These are phyloP conservation scores for Aphidius gifuensis DNA, from an alignment of 1,140 invertebrate species.

Conservation along the genomic window DNA sequence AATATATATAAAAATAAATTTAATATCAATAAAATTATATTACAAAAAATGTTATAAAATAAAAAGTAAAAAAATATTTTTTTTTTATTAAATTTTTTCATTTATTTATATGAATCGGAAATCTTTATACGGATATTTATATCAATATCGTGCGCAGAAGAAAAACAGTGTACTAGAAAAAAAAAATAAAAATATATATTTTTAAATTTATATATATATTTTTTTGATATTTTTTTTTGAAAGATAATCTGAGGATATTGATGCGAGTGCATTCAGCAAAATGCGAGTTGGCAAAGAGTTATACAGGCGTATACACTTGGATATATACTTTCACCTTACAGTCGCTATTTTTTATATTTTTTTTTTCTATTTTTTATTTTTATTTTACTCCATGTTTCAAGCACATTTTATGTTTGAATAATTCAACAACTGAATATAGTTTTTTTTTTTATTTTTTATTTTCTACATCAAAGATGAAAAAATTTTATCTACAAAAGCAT, in stretches of 20 bases:
- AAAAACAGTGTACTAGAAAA: too few relatives aligned
- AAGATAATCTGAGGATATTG: too few relatives aligned
- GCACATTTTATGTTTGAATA: constrained; percentile 22
- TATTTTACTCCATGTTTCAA: constrained; percentile 4
- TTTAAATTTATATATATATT: too few relatives aligned
- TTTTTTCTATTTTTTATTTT: not conserved
- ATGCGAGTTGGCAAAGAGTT: not conserved
- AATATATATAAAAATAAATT: too few relatives aligned
- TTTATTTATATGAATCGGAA: not conserved
- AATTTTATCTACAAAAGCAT: too few relatives aligned
- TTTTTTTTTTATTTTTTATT: not conserved
- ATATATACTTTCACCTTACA: too few relatives aligned
- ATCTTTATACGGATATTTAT: not conserved
- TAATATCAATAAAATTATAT: not conserved
- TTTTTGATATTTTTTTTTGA: too few relatives aligned
- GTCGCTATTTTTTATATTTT: not conserved
- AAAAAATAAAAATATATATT: too few relatives aligned
- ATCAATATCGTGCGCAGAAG: too few relatives aligned
- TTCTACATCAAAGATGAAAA: too few relatives aligned
- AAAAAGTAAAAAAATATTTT: too few relatives aligned
- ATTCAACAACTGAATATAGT: constrained; percentile 21
- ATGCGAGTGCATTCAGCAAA: not conserved
- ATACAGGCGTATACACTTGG: not conserved
- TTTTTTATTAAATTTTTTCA: not conserved
- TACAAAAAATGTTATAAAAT: too few relatives aligned